These are phyloP conservation scores for Argya squamiceps DNA, from an alignment of 2,797 vertebrate species.

Conservation along the genomic window DNA sequence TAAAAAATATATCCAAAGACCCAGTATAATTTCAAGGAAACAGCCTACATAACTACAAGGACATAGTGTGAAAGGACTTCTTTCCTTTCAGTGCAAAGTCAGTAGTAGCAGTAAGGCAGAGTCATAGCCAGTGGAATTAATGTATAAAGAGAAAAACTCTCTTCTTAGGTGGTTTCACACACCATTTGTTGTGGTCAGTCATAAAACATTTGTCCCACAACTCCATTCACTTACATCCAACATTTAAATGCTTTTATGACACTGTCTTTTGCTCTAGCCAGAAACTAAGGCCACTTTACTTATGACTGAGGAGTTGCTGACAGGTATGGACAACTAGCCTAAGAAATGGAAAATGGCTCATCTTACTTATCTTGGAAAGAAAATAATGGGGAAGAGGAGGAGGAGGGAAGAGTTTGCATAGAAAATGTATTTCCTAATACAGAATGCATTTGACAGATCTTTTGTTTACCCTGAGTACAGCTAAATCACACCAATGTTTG, in stretches of 20 bases:
- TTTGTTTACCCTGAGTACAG: background rate
- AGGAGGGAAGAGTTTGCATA: background rate
- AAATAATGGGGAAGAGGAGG: background rate
- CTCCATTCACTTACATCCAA: background rate
- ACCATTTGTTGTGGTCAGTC: background rate
- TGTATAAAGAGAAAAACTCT: background rate
- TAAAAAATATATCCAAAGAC: background rate
- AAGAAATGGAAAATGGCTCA: background rate
- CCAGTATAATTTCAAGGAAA: background rate
- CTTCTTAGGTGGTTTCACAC: background rate
- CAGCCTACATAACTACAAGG: background rate
- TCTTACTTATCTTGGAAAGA: background rate
- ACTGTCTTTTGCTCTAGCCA: background rate
- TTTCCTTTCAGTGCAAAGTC: background rate
- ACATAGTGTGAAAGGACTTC: background rate
- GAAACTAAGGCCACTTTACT: background rate
- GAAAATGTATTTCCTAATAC: background rate
- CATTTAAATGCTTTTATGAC: conserved; percentile 2
- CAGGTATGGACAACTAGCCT: background rate
- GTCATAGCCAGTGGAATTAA: background rate
- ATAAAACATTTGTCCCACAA: background rate
- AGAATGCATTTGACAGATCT: background rate
- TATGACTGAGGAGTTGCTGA: background rate
- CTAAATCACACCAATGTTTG: background rate
- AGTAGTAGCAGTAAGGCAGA: background rate